Percentiles rank a stretch among this genome's conserved stretches.
Conservation (phyloP, 2,888 invertebrate genomes). For the Limnephilus lunatus region DNA sequence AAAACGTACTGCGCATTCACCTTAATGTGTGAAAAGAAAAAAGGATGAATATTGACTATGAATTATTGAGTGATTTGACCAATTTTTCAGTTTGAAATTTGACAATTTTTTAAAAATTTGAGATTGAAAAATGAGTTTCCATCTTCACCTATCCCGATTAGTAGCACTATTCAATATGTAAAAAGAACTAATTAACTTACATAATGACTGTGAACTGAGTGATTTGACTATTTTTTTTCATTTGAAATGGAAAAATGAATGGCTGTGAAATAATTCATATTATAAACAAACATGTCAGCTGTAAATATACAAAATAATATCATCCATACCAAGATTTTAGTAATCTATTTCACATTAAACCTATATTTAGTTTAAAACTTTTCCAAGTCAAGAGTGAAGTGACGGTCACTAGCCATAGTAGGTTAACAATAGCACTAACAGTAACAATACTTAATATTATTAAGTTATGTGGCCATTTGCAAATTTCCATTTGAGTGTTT, state of each 20-base stretch:
- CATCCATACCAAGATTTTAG: constrained; percentile 58
- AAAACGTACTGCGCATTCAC: no score
- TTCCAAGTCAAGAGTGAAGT: constrained; percentile 21
- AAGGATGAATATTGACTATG: no score
- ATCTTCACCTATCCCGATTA: neutral
- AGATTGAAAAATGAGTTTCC: neutral
- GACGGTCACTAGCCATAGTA: constrained; percentile 46
- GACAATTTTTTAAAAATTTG: neutral
- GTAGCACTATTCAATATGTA: constrained; percentile 9
- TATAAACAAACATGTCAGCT: constrained; percentile 48
- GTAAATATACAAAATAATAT: constrained; percentile 57
- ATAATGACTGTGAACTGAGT: constrained; percentile 50
- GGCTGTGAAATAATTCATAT: constrained; percentile 64
- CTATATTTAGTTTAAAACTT: constrained; percentile 47
- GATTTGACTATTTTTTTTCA: constrained; percentile 65
- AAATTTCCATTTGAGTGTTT: constrained; percentile 56
- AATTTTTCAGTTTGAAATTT: no score
- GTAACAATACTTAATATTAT: constrained; percentile 11
- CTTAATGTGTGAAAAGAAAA: no score
- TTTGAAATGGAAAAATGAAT: constrained; percentile 65
- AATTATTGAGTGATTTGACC: no score
- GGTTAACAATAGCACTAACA: constrained; percentile 33
- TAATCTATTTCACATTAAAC: constrained; percentile 55
- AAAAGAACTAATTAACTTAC: constrained; percentile 14
- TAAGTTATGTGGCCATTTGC: constrained; percentile 55